Evolutionary conservation across 2,888 invertebrate species (phyloP).

Genomic region (Diogma glabrata): DNA sequence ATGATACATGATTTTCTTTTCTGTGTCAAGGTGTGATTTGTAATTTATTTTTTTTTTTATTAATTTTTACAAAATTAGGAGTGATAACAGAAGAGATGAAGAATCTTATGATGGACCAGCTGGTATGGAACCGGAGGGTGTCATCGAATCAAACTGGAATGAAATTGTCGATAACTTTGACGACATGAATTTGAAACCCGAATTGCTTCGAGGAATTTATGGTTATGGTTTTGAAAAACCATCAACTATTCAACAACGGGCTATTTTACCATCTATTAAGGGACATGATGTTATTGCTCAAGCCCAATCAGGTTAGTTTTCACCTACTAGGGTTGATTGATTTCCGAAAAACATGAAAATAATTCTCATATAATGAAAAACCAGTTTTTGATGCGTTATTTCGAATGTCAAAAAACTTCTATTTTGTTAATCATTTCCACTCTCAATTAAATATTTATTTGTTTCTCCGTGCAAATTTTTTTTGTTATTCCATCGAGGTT

Average conservation of each 20-base stretch:
- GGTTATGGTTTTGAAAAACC: constrained; percentile 99
- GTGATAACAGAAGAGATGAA: constrained; percentile 16
- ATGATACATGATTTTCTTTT: background rate
- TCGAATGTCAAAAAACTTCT: too few relatives aligned
- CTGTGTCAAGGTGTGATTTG: constrained; percentile 4
- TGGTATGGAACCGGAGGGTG: constrained; percentile 51
- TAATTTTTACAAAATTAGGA: constrained; percentile 3
- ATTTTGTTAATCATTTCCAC: too few relatives aligned
- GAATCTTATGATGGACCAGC: constrained; percentile 30
- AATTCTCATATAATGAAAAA: too few relatives aligned
- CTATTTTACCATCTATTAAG: constrained; percentile 93
- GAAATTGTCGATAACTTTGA: constrained; percentile 94
- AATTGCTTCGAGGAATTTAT: constrained; percentile 10
- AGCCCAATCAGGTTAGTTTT: constrained; percentile 77
- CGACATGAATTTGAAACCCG: constrained; percentile 84
- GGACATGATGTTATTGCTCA: constrained; percentile 98
- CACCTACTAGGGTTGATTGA: too few relatives aligned
- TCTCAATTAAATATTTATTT: too few relatives aligned
- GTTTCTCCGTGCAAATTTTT: too few relatives aligned
- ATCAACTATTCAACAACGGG: constrained; percentile 97
- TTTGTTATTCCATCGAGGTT: too few relatives aligned
- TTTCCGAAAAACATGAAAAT: too few relatives aligned
- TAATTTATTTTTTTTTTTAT: constrained; percentile 1
- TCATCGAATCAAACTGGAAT: constrained; percentile 89
- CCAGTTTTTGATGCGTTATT: too few relatives aligned